Evolutionary conservation across 2,113 vertebrate genomes (phyloP).

Genomic region (Alaudala cheleensis): DNA sequence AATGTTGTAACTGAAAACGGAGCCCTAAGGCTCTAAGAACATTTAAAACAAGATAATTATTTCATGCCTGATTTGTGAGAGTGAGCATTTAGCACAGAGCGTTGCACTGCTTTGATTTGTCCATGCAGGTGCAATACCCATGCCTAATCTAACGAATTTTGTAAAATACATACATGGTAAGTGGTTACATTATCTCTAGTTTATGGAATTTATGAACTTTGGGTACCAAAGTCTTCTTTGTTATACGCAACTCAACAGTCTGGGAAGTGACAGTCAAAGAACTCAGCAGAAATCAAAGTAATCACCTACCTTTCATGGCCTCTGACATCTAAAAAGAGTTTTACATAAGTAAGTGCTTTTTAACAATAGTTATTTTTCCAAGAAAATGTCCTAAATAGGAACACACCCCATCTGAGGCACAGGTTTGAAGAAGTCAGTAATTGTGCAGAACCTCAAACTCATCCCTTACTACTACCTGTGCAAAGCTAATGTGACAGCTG

Average conservation of each 20-base stretch:
- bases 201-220: not conserved
- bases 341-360: not conserved
- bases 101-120: not conserved
- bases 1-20: not conserved
- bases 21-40: not conserved
- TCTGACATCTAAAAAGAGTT: not conserved
- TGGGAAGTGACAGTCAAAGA: not conserved
- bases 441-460: not conserved
- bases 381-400: not conserved
- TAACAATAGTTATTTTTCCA: not conserved
- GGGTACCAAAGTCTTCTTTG: not conserved
- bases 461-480: not conserved
- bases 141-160: not conserved
- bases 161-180: not conserved
- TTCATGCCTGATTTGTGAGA: constrained; percentile 11
- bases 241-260: not conserved
- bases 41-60: not conserved
- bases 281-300: not conserved
- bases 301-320: not conserved
- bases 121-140: not conserved
- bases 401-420: not conserved
- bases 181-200: not conserved
- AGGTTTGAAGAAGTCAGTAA: not conserved
- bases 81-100: not conserved
- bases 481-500: not conserved